These are phyloP conservation scores for Tetranychus piercei DNA, from an alignment of 2,888 invertebrate species.

Conservation along the genomic window DNA sequence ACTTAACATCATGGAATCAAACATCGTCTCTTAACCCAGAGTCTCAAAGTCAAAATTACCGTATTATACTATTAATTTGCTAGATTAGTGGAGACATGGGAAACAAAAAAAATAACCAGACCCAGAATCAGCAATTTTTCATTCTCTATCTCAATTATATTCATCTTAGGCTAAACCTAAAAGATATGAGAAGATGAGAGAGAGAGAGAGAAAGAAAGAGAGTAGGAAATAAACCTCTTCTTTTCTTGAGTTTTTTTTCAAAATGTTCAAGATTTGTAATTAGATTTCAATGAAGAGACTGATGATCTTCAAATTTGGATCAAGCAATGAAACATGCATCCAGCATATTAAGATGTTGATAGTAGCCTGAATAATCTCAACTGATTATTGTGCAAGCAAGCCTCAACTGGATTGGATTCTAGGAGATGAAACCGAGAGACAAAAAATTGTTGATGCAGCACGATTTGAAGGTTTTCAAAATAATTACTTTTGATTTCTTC, in stretches of 20 bases:
- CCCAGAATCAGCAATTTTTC: background rate
- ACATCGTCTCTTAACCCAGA: background rate
- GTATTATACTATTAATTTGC: background rate
- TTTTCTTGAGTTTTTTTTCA: background rate
- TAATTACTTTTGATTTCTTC: background rate
- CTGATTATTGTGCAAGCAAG: background rate
- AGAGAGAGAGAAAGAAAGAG: background rate
- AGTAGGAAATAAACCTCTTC: background rate
- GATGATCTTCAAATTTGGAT: background rate
- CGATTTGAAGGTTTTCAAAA: background rate
- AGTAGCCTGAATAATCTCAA: background rate
- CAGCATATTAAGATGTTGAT: background rate
- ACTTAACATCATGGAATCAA: background rate
- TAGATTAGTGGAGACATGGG: background rate
- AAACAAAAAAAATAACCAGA: background rate
- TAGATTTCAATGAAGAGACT: background rate
- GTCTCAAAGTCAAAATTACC: background rate
- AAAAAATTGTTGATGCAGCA: background rate
- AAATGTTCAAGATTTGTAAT: background rate
- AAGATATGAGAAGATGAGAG: background rate
- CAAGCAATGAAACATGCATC: too few species aligned
- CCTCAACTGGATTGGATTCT: background rate
- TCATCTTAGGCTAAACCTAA: background rate
- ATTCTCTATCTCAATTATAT: background rate
- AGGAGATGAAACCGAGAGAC: background rate